Evolutionary conservation across 2,888 invertebrate species (phyloP), one percentile per base, ranked within the genome.

Genomic region (Amaurobius ferox): DNA sequence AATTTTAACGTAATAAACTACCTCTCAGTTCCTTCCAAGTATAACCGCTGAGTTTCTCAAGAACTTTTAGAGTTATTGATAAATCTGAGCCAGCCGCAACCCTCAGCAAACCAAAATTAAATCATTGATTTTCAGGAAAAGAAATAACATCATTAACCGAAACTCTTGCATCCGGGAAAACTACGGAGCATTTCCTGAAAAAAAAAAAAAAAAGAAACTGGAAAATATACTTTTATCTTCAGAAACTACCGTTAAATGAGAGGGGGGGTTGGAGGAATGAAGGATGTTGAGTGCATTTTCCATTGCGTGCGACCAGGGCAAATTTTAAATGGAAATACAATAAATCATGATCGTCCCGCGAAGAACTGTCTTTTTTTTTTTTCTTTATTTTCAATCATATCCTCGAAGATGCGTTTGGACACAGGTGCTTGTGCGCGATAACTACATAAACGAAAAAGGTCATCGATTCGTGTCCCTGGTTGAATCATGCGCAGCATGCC

Each of bases 391-490:
- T 55, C 55, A 55, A 55, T 55, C 55, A 55, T 55, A 55, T 55
- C 16, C 11, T 55, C 55, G 23, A 55, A 55, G 55, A 55, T 55
- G 55, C 55, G 44, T 55, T 55, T 55, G 83, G 77, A 77, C 83
- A 85, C 83, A 85, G 83, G 77, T 85, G 81, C 70, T 71, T 70
- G 71, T 83, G 77, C 77, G 83, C 77, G 70, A 76, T 44, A 85
- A 77, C 77, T 77, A 77, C 66, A 76, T 72, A 77, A 78, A 77
- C 77, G 71, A 85, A 85, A 85, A 85, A 85, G 83, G 83, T 85
- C 83, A 85, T 85, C 77, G 83, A 85, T 85, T 85, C 83, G 74
- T 29, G 29, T 71, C 19, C n/a, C 32, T 55, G 55, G 23, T 11
- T 2, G 3, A 23, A 3, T 32, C 32, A 28, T 66, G 66, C 66